These are phyloP conservation scores for Mesodorylaimus sp. DNA, from an alignment of 2,888 invertebrate species.

Conservation along the genomic window DNA sequence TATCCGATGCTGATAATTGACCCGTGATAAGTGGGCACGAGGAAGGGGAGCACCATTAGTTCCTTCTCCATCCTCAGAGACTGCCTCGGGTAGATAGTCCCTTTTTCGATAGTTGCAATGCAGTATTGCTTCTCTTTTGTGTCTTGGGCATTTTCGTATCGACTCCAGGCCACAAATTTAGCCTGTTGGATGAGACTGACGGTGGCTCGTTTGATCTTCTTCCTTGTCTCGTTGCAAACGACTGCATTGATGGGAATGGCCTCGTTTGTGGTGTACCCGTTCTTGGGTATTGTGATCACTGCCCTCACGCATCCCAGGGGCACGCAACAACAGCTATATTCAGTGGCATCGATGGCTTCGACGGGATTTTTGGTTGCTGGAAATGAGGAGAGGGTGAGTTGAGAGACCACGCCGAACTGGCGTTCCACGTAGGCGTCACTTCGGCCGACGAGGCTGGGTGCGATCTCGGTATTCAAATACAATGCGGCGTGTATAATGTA, in stretches of 20 bases:
- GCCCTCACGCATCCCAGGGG: conserved; percentile 6
- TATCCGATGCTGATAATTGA: conserved; percentile 7
- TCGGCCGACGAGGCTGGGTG: neutral
- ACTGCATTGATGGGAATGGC: conserved; percentile 6
- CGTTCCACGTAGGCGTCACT: neutral
- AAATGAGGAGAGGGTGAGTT: neutral
- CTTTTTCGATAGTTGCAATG: neutral
- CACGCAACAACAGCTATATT: conserved; percentile 9
- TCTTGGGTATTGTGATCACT: conserved; percentile 5
- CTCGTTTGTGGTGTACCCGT: conserved; percentile 8
- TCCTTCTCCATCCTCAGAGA: conserved; percentile 2
- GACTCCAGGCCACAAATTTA: conserved; percentile 5
- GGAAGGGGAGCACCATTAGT: neutral
- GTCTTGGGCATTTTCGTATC: conserved; percentile 9
- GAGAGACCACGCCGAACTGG: neutral
- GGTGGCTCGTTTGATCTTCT: neutral
- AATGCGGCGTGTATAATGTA: neutral
- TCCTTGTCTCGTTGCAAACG: conserved; percentile 5
- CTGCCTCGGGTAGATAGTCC: neutral
- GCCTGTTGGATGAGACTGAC: conserved; percentile 8
- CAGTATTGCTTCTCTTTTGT: conserved; percentile 2
- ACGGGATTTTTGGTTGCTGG: conserved; percentile 5
- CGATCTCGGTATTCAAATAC: no score
- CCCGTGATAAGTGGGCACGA: conserved; percentile 8
- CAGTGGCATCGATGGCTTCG: conserved; percentile 7